phyloP scores from a whole-genome alignment of 2,888 invertebrate species.

The Sphaeridia pumilis region DNA sequence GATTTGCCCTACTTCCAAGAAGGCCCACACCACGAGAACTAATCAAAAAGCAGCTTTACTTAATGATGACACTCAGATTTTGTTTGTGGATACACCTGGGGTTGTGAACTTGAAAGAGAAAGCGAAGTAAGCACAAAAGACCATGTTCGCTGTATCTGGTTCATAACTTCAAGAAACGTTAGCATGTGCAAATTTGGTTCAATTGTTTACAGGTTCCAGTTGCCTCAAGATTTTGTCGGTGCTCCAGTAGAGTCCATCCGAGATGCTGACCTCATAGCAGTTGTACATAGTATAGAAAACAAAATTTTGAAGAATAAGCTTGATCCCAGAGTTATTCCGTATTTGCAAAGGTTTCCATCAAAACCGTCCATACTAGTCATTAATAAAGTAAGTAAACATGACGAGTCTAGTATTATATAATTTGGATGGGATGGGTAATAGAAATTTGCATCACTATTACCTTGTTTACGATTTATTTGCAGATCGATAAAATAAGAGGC shows the following conservation, averaged over 20 bases:
- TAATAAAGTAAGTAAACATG: conserved; percentile 61
- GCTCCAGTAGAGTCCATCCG: conserved; percentile 51
- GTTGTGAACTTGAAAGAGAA: conserved; percentile 58
- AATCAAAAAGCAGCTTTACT: conserved; percentile 61
- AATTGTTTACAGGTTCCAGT: conserved; percentile 44
- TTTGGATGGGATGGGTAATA: no score
- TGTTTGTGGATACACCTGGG: conserved; percentile 90
- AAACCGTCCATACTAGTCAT: conserved; percentile 59
- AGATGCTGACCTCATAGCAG: conserved; percentile 68
- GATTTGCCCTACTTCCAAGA: conserved; percentile 81
- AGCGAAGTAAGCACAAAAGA: conserved; percentile 47
- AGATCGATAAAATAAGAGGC: conserved; percentile 59
- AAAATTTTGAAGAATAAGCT: conserved; percentile 54
- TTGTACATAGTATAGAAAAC: conserved; percentile 74
- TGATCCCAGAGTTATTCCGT: conserved; percentile 55
- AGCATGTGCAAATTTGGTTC: no score
- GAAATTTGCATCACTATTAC: background rate
- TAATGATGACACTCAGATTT: conserved; percentile 67
- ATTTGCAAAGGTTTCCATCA: conserved; percentile 52
- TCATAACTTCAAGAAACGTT: background rate
- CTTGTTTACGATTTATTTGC: no score
- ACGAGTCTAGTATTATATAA: background rate
- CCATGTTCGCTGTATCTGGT: background rate
- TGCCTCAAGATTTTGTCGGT: conserved; percentile 49
- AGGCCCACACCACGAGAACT: conserved; percentile 79